Base-by-base conservation (phyloP, 2,797 vertebrate genomes). In the Taeniopygia guttata region DNA sequence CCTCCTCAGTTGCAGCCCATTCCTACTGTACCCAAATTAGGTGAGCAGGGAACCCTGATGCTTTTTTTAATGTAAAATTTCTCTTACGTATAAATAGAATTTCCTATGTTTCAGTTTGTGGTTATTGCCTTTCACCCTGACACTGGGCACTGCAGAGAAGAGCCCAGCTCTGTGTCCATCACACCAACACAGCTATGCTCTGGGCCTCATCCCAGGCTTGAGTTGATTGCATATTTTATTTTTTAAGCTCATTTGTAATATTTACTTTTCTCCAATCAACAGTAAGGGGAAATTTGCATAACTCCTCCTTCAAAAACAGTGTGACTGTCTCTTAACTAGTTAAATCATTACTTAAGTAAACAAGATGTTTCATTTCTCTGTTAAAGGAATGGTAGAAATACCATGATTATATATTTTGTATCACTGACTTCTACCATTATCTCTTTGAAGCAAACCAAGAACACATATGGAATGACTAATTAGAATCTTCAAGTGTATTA, bases 311-410 rank as follows among this genome's bases (percentile, higher is more conserved):
- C 46, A 91, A 89, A 94, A 85, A 89, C 27, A 83, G 40, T 1
- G 1, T 32, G 29, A 15, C 64, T 85, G 23, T 64, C 66, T 84
- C 67, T 62, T 49, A 94, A 55, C 56, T 49, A 81, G 75, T 93
- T 77, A 95, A 96, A 95, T 77, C 29, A 72, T 83, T 64, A 80
- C 58, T 84, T 89, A 77, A 83, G 60, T 64, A 94, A 95, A 89
- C 58, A 89, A 79, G 16, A 63, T 78, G 22, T 78, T 88, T 87
- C 38, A 90, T 70, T 75, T 83, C 43, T 83, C n/a, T 59, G 36
- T 68, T 77, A 89, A 82, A 85, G 40, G 34, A 92, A 79, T 30
- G 20, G 46, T 13, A 87, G 26, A 19, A 75, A 56, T 70, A 72
- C 27, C 10, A 29, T 17, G 13, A 62, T 67, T 79, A 69, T 19